A percentile compares a stretch with the other conserved stretches of the same genome.
phyloP scores from a whole-genome alignment of 1,140 invertebrate species.

The Trypoxylus dichotomus region DNA sequence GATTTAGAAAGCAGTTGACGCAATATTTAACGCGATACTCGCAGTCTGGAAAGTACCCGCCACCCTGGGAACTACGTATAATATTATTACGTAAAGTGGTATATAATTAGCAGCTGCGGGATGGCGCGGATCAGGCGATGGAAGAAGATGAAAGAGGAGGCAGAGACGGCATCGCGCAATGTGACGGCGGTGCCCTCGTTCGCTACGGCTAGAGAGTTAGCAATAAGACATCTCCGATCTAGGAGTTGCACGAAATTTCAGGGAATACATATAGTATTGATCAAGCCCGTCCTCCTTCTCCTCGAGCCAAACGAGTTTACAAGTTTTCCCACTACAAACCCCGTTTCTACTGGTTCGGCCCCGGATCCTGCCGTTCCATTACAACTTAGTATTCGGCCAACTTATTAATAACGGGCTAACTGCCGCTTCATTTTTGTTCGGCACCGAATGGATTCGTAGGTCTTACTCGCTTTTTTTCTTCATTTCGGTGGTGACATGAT shows the following conservation, averaged over 20 bases:
- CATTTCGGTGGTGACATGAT: too few species aligned
- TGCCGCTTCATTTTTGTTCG: neutral
- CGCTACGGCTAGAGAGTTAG: slow-evolving; percentile 6
- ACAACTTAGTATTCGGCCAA: neutral
- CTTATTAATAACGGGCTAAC: neutral
- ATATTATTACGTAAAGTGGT: slow-evolving; percentile 18
- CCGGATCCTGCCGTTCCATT: neutral
- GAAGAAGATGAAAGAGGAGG: neutral
- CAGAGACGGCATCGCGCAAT: neutral
- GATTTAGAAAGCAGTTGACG: neutral
- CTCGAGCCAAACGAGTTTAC: neutral
- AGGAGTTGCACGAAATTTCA: slow-evolving; percentile 14
- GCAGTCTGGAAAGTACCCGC: neutral
- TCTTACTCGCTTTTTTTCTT: too few species aligned
- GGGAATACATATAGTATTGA: slow-evolving; percentile 14
- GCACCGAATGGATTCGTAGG: neutral
- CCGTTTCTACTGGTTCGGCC: neutral
- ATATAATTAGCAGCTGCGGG: slow-evolving; percentile 18
- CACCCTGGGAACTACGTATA: neutral
- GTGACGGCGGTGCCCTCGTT: neutral
- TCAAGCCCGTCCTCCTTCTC: neutral
- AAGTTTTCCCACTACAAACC: neutral
- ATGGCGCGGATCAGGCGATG: neutral
- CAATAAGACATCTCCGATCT: neutral
- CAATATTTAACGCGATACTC: neutral